These are phyloP conservation scores for Dryas iulia DNA, from an alignment of 1,140 invertebrate genomes.

Conservation along the genomic window DNA sequence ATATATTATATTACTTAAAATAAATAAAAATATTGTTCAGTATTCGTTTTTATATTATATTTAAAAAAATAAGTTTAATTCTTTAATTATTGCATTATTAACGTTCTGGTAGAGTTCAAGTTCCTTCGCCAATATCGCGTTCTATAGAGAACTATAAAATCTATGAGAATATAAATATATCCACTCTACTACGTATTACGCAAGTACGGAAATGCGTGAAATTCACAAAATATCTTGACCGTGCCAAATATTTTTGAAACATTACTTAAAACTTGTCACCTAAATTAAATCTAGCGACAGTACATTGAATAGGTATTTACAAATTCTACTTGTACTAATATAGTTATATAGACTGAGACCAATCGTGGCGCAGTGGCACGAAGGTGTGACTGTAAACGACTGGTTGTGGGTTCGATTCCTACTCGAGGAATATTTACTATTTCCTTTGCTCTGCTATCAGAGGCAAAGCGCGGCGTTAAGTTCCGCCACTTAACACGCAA, in stretches of 20 bases:
- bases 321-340: background rate
- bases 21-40: background rate
- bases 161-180: background rate
- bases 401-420: too few species aligned
- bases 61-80: too few species aligned
- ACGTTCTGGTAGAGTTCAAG: too few species aligned
- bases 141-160: background rate
- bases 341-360: background rate
- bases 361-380: too few species aligned
- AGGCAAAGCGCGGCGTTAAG: too few species aligned
- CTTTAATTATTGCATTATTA: too few species aligned
- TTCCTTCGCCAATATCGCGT: too few species aligned
- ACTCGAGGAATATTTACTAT: too few species aligned
- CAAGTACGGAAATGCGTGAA: constrained; percentile 4
- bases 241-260: constrained; percentile 1
- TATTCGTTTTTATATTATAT: background rate
- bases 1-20: background rate
- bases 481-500: too few species aligned
- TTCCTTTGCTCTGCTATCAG: too few species aligned
- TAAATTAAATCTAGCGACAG: background rate
- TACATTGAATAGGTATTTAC: background rate
- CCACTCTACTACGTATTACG: constrained; percentile 1
- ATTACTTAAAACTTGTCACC: constrained; percentile 1
- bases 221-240: background rate
- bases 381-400: too few species aligned